A percentile compares a stretch with the other conserved stretches of the same genome.
Evolutionary conservation across 1,140 invertebrate species (phyloP).

Genomic region (Aphelinus atriplicis): DNA sequence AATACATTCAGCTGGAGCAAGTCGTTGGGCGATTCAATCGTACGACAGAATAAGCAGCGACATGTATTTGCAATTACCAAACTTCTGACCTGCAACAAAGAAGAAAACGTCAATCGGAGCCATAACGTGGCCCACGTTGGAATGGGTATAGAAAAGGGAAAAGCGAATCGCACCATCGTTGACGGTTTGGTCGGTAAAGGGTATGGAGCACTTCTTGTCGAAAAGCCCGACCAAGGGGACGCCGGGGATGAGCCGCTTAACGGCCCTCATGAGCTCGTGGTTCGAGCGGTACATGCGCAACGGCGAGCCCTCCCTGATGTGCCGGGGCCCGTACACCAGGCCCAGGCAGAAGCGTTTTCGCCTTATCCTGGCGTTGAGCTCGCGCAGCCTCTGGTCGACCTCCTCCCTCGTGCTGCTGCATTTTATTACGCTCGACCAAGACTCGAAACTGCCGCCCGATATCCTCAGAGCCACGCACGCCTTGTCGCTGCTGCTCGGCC

Average conservation of each 20-base stretch:
- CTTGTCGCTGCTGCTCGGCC: not conserved
- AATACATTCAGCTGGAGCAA: not conserved
- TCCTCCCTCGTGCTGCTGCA: not conserved
- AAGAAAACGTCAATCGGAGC: not conserved
- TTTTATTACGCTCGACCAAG: not conserved
- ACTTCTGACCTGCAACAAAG: not conserved
- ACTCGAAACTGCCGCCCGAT: not conserved
- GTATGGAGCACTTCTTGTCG: not conserved
- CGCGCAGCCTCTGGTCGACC: conserved; percentile 1
- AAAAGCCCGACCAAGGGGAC: not conserved
- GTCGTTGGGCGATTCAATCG: not conserved
- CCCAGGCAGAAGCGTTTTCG: not conserved
- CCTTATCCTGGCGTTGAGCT: not conserved
- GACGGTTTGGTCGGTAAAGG: not conserved
- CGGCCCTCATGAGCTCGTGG: conserved; percentile 10
- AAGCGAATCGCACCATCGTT: too few relatives aligned
- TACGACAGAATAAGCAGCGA: not conserved
- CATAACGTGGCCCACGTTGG: too few relatives aligned
- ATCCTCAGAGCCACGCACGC: not conserved
- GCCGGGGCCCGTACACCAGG: conserved; percentile 4
- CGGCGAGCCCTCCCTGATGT: not conserved
- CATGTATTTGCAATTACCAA: not conserved
- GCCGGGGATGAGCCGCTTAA: not conserved
- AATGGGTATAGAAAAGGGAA: too few relatives aligned
- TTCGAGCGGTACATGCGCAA: not conserved